Base-by-base conservation (phyloP, 2,113 vertebrate genomes). In the Agelaius phoeniceus region DNA sequence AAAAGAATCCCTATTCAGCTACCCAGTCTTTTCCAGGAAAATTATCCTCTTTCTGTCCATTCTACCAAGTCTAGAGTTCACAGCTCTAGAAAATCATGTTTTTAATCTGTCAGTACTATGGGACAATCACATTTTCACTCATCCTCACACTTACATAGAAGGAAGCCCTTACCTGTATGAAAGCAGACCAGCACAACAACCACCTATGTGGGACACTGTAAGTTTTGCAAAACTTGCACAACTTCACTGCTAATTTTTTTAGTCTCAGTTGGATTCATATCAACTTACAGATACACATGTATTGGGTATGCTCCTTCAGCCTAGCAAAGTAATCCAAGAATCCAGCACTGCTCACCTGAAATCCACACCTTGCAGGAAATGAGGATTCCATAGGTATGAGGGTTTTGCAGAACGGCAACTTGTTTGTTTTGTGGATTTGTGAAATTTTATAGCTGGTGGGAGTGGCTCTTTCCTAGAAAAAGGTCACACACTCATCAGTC, bases 321-420 rank as follows among this genome's bases (percentile, higher is more conserved):
- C 31, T 43, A 69, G 20, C 21, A 61, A 69, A 77, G 33, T n/a
- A 88, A 67, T 19, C 43, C 0, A 16, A 71, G 59, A 74, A 63
- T 27, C 51, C 16, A 19, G 15, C 49, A 88, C 28, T 7, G 24
- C 21, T 58, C 48, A 48, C 59, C 74, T 51, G 39, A 95, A 88
- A 93, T 61, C 30, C 54, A 77, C 28, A 66, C 24, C 39, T 69
- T 0, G 0, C 0, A 0, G 35, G 39, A 27, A 66, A 81, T 11
- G 21, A 49, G 21, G 59, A 83, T 84, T 63, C 43, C 30, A 9
- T 19, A 22, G 59, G 28, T 15, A 63, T 20, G 43, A 67, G 48
- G 22, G 16, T 26, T 93, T 90, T 62, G 43, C 59, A 84, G 72
- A 31, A 58, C 43, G 39, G 23, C 75, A 69, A 62, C 39, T 88